Evolutionary conservation across 2,888 invertebrate genomes (phyloP), one percentile per base, ranked within the genome.

Genomic region (Ischnus inquisitorius): DNA sequence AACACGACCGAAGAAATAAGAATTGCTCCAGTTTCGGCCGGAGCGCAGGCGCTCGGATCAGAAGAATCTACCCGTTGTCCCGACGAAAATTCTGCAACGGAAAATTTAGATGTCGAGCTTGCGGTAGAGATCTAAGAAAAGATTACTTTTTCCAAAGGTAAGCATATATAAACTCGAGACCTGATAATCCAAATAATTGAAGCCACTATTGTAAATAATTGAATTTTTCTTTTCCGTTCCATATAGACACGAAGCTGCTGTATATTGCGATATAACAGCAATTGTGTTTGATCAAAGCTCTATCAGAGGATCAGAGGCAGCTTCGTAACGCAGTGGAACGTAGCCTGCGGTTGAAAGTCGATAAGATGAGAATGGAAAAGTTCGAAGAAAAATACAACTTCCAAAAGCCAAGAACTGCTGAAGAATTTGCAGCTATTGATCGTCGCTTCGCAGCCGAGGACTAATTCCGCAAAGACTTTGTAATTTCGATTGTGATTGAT

Each of bases 361-460:
- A 51, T 34, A 51, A 54, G 19, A 65, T 65, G 22, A 79, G 54
- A 0, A 6, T 41, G 19, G 28, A 79, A 51, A 16, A 25, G 25
- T 80, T 80, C 16, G 34, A 22, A 6, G 74, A 80, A 48, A 74
- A 67, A 39, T 74, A 80, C 43, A 22, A 54, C 19, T 64, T 57
- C 1, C 22, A n/a, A 28, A 51, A 65, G n/a, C 46, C 65, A n/a
- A 12, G 46, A 6, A 43, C 74, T 2, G 5, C 19, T 3, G 57
- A 60, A 2, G 75, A 80, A 43, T 69, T 80, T 41, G 22, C 3
- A 57, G 28, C 14, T 3, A 67, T 80, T 64, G 74, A 80, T 46
- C 43, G 8, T 2, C 57, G 74, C 3, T 57, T 74, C 12, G 65
- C 46, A 51, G 16, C 74, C n/a, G 67, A 80, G 0, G 67, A 54